Percentiles rank a stretch among this genome's conserved stretches.
phyloP scores from a whole-genome alignment of 2,888 invertebrate genomes.

The Diogma glabrata region DNA sequence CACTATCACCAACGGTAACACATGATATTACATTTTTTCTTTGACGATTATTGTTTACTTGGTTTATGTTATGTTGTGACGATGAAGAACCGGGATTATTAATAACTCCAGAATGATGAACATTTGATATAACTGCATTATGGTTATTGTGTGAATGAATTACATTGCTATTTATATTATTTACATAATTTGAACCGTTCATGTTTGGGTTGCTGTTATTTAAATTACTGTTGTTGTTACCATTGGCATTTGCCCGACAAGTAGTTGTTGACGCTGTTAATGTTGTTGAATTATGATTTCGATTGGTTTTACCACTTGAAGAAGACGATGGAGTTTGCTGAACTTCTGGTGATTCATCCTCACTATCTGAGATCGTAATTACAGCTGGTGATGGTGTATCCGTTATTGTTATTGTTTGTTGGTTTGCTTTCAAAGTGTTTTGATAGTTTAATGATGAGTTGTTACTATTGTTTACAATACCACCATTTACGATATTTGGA shows the following conservation, averaged over 20 bases:
- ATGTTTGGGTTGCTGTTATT: neutral
- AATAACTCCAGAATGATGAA: conserved; percentile 18
- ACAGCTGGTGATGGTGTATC: conserved; percentile 94
- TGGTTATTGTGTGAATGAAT: conserved; percentile 10
- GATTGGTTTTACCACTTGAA: conserved; percentile 13
- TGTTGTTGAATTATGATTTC: conserved; percentile 17
- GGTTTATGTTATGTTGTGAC: conserved; percentile 15
- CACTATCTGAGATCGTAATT: conserved; percentile 91
- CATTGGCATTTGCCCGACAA: conserved; percentile 5
- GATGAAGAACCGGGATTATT: conserved; percentile 20
- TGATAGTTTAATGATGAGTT: neutral
- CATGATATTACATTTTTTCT: conserved; percentile 67
- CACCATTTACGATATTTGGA: too few relatives aligned
- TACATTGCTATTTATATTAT: conserved; percentile 14
- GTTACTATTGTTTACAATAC: conserved; percentile 2
- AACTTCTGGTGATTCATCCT: conserved; percentile 62
- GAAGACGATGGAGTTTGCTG: conserved; percentile 17
- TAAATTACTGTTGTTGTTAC: conserved; percentile 5
- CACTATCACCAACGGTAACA: conserved; percentile 65
- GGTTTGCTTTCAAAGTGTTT: conserved; percentile 32
- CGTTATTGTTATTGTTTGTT: conserved; percentile 87
- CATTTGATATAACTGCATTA: conserved; percentile 8
- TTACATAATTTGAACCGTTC: conserved; percentile 24
- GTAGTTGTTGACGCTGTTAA: conserved; percentile 17
- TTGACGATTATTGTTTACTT: conserved; percentile 28